phyloP scores from a whole-genome alignment of 2,888 invertebrate genomes.

The Atethmia centrago region DNA sequence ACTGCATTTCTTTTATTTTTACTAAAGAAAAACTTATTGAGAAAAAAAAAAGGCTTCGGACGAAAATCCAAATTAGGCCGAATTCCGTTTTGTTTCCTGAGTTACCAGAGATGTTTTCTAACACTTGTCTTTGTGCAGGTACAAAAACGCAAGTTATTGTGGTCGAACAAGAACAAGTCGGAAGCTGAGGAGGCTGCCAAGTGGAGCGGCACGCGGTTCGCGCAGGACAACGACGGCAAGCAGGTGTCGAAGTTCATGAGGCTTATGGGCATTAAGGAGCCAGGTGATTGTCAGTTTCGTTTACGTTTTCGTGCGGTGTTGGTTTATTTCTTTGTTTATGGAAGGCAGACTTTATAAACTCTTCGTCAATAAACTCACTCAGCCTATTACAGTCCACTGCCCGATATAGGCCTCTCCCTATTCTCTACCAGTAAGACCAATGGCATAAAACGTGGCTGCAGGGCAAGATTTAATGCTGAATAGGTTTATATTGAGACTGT shows the following conservation, averaged over 20 bases:
- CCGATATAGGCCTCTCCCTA: not conserved
- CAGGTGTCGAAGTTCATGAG: slow-evolving; percentile 98
- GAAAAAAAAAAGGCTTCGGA: not conserved
- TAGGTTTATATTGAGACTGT: not conserved
- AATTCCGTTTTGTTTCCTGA: not conserved
- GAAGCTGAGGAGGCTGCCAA: slow-evolving; percentile 89
- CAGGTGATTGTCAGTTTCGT: slow-evolving; percentile 70
- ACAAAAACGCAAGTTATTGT: slow-evolving; percentile 97
- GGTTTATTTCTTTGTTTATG: too few relatives aligned
- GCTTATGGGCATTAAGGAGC: slow-evolving; percentile 97
- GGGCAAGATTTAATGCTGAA: too few relatives aligned
- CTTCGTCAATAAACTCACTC: too few relatives aligned
- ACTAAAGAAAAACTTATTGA: not conserved
- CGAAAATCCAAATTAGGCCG: not conserved
- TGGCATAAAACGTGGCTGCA: too few relatives aligned
- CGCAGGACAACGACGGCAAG: slow-evolving; percentile 97
- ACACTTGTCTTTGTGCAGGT: slow-evolving; percentile 80
- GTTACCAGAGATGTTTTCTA: not conserved
- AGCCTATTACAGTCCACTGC: not conserved
- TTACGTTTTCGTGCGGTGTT: too few relatives aligned
- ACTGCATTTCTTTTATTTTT: not conserved
- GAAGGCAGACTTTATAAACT: too few relatives aligned
- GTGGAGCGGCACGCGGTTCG: slow-evolving; percentile 97
- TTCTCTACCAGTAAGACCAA: not conserved
- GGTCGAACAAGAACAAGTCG: slow-evolving; percentile 94